phyloP scores from a whole-genome alignment of 2,888 invertebrate genomes.

The Dicroscelio sp. region DNA sequence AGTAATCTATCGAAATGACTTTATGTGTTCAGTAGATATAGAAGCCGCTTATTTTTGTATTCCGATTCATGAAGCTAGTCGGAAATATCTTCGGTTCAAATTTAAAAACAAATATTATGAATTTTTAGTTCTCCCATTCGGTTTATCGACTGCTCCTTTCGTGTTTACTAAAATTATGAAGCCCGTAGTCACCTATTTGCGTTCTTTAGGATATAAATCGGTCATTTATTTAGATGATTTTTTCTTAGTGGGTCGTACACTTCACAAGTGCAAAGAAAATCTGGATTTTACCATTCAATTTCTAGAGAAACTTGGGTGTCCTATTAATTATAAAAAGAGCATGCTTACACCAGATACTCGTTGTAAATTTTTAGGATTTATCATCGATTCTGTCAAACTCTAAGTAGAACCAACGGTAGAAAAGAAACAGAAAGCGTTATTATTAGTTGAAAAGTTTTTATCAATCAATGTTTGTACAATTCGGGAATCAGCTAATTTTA shows the following conservation, averaged over 20 bases:
- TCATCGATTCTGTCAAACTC: slow-evolving; percentile 36
- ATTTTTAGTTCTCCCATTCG: slow-evolving; percentile 44
- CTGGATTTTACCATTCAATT: background rate
- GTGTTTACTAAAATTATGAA: slow-evolving; percentile 42
- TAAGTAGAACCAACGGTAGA: too few relatives aligned
- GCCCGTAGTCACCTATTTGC: background rate
- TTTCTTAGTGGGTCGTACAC: background rate
- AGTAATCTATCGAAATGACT: background rate
- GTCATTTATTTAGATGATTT: slow-evolving; percentile 45
- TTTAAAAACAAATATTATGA: slow-evolving; percentile 34
- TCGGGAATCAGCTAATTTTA: too few relatives aligned
- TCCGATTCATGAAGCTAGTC: slow-evolving; percentile 30
- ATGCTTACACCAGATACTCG: background rate
- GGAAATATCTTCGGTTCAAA: slow-evolving; percentile 40
- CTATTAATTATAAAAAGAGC: background rate
- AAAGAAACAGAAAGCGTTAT: too few relatives aligned
- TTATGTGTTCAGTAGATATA: slow-evolving; percentile 27
- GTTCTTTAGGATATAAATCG: background rate
- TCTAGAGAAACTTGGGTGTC: background rate
- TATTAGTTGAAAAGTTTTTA: too few relatives aligned
- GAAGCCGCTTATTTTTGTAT: slow-evolving; percentile 49
- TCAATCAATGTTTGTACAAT: too few relatives aligned
- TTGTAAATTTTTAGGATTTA: slow-evolving; percentile 41
- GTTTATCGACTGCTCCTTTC: slow-evolving; percentile 28
- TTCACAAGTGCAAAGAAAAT: background rate